A percentile compares a stretch with the other conserved stretches of the same genome.
Conservation (phyloP, 2,888 invertebrate species). For the Dinocampus coccinellae region DNA sequence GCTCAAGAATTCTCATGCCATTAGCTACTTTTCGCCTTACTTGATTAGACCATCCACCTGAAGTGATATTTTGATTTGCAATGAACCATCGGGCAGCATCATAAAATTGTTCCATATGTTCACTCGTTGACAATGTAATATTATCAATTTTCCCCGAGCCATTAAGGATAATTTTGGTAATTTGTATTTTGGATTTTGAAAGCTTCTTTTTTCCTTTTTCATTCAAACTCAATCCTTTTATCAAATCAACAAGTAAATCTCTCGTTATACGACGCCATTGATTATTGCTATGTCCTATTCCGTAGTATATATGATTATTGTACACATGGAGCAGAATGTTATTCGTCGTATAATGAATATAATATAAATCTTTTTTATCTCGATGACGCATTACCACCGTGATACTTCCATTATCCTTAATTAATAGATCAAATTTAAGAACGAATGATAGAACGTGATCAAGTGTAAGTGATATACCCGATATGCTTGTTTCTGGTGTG, state of each 20-base stretch:
- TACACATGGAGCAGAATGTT: slow-evolving; percentile 80
- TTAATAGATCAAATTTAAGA: slow-evolving; percentile 79
- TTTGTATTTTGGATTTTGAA: slow-evolving; percentile 80
- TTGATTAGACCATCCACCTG: slow-evolving; percentile 95
- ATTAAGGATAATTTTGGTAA: slow-evolving; percentile 76
- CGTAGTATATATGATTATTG: slow-evolving; percentile 86
- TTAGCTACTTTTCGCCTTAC: slow-evolving; percentile 83
- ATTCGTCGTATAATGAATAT: slow-evolving; percentile 86
- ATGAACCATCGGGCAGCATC: slow-evolving; percentile 95
- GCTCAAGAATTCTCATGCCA: slow-evolving; percentile 82
- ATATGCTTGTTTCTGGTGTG: slow-evolving; percentile 78
- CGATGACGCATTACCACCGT: slow-evolving; percentile 83
- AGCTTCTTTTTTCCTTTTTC: slow-evolving; percentile 80
- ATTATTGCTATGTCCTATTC: slow-evolving; percentile 77
- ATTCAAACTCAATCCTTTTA: slow-evolving; percentile 84
- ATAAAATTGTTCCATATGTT: slow-evolving; percentile 92
- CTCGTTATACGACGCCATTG: slow-evolving; percentile 86
- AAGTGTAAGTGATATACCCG: slow-evolving; percentile 78
- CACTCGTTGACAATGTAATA: slow-evolving; percentile 83
- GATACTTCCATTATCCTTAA: slow-evolving; percentile 85
- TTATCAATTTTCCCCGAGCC: slow-evolving; percentile 84
- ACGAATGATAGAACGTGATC: slow-evolving; percentile 82
- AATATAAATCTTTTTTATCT: slow-evolving; percentile 83
- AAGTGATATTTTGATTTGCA: slow-evolving; percentile 82
- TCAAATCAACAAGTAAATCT: slow-evolving; percentile 90